A percentile compares a stretch with the other conserved stretches of the same genome.
These are phyloP conservation scores for Samia ricini DNA, from an alignment of 1,140 invertebrate genomes.

Conservation along the genomic window DNA sequence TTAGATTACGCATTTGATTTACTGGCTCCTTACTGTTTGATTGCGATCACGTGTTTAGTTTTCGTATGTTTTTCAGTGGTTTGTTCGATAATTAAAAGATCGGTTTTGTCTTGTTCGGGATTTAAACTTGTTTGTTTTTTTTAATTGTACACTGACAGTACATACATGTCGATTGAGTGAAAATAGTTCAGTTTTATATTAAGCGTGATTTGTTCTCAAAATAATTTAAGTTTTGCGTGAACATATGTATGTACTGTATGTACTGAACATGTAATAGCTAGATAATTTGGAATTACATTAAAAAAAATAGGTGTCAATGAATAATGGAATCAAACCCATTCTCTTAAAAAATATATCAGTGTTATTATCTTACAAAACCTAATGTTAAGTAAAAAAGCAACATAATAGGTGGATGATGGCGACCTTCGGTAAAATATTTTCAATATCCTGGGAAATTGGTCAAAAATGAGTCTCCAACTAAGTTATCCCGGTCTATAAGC, in stretches of 20 bases:
- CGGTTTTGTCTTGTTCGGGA: background rate
- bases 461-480: constrained; percentile 63
- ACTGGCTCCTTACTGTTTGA: constrained; percentile 12
- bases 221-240: too few species aligned
- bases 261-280: too few species aligned
- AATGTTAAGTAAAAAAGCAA: background rate
- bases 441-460: constrained; percentile 60
- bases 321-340: too few species aligned
- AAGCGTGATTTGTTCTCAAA: too few species aligned
- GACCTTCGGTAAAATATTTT: constrained; percentile 56
- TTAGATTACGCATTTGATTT: constrained; percentile 21
- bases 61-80: background rate
- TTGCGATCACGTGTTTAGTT: constrained; percentile 18
- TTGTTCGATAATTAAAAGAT: background rate
- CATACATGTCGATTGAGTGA: too few species aligned
- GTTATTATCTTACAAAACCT: background rate
- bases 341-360: background rate
- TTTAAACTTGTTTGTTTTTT: background rate
- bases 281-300: too few species aligned
- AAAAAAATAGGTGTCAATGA: too few species aligned
- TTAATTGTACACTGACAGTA: background rate
- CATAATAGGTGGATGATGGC: constrained; percentile 1
- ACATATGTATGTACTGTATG: too few species aligned
- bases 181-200: too few species aligned
- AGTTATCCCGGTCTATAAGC: constrained; percentile 41